A percentile compares a stretch with the other conserved stretches of the same genome.
Conservation (phyloP, 2,113 vertebrate genomes). For the Muscicapa adusta region DNA sequence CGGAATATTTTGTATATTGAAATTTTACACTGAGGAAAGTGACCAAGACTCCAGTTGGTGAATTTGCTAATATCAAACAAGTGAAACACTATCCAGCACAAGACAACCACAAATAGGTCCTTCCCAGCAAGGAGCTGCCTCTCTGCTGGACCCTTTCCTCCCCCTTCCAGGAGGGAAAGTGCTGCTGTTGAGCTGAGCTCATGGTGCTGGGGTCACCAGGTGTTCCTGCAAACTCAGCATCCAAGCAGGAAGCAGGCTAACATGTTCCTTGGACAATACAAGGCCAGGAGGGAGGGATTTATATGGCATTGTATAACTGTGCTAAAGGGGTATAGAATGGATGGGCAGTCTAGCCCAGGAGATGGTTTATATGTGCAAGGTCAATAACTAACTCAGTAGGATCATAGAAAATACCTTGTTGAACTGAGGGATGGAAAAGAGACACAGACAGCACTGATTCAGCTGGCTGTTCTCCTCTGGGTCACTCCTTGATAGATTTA, state of each 20-base stretch:
- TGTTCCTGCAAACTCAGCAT: background rate
- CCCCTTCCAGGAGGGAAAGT: background rate
- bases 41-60: background rate
- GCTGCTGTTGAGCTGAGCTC: background rate
- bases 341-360: background rate
- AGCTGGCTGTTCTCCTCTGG: background rate
- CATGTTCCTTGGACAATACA: background rate
- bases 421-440: background rate
- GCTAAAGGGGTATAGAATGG: background rate
- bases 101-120: background rate
- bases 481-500: background rate
- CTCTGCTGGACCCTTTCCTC: background rate
- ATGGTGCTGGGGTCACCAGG: fast-evolving
- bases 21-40: background rate
- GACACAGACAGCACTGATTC: background rate
- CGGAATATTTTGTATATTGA: background rate
- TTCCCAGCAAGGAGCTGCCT: background rate
- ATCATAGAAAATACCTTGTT: background rate
- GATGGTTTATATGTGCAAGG: background rate
- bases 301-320: background rate
- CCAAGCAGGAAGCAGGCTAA: background rate
- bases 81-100: background rate
- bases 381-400: background rate
- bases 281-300: background rate
- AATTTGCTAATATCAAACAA: background rate